Evolutionary conservation across 2,797 vertebrate genomes (phyloP).

Genomic region (Thripadectes ignobilis): DNA sequence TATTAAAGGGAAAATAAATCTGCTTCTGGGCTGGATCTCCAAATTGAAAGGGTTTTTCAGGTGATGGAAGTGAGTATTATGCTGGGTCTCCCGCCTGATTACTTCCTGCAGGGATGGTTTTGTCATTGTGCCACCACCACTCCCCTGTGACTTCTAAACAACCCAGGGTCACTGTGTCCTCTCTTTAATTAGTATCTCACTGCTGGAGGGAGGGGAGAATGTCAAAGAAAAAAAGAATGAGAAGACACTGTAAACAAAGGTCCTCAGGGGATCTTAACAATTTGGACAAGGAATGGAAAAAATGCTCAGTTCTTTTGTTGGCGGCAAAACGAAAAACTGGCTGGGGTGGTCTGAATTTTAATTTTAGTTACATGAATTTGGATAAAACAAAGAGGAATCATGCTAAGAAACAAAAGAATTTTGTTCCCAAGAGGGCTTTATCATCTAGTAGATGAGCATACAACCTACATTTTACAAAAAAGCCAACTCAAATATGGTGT

Average conservation of each 20-base stretch:
- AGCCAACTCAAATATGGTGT: background rate
- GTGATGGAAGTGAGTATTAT: constrained; percentile 44
- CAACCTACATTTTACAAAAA: background rate
- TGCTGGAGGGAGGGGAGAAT: constrained; percentile 69
- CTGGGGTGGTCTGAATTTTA: background rate
- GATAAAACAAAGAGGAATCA: background rate
- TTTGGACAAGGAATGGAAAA: constrained; percentile 70
- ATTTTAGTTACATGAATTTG: background rate
- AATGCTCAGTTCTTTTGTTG: constrained; percentile 58
- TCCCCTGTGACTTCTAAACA: constrained; percentile 73
- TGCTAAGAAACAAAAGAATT: background rate
- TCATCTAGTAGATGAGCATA: background rate
- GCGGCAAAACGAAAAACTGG: background rate
- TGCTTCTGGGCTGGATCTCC: constrained; percentile 22
- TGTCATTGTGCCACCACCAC: constrained; percentile 57
- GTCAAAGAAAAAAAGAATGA: constrained; percentile 71
- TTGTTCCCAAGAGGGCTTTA: background rate
- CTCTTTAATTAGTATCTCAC: constrained; percentile 79
- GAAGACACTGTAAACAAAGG: constrained; percentile 72
- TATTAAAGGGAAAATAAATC: constrained; percentile 37
- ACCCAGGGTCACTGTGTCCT: constrained; percentile 71
- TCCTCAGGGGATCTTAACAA: constrained; percentile 70
- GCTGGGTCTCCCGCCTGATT: constrained; percentile 49
- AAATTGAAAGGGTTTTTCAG: constrained; percentile 58
- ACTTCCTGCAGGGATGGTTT: constrained; percentile 70